These are phyloP conservation scores for Triplophysa siluroides DNA, from an alignment of 2,113 vertebrate genomes.

Conservation along the genomic window DNA sequence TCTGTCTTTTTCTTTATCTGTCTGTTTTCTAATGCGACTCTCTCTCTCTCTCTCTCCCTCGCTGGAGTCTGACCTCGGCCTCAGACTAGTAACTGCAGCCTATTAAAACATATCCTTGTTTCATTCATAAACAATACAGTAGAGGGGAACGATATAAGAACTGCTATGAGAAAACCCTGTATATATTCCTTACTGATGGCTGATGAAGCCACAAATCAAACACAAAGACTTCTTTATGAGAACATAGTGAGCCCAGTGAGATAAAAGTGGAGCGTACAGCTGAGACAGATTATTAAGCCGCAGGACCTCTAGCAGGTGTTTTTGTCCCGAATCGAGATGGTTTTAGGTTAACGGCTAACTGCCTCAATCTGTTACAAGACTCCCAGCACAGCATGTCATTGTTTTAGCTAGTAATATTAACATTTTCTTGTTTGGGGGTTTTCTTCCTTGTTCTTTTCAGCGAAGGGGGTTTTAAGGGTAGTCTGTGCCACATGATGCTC, in stretches of 20 bases:
- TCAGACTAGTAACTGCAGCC: conserved; percentile 47
- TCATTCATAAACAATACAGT: conserved; percentile 52
- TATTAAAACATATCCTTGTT: conserved; percentile 55
- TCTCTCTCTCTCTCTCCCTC: conserved; percentile 6
- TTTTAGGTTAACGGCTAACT: conserved; percentile 29
- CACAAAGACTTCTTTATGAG: conserved; percentile 54
- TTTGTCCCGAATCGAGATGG: conserved; percentile 15
- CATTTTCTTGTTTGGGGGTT: neutral
- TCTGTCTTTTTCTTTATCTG: neutral
- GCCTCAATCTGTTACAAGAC: conserved; percentile 31
- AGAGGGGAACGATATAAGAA: conserved; percentile 31
- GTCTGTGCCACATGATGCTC: neutral
- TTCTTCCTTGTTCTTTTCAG: neutral
- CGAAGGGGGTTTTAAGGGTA: neutral
- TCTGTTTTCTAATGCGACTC: neutral
- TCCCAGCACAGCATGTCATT: conserved; percentile 21
- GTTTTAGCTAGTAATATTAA: conserved; percentile 15
- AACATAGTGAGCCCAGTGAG: conserved; percentile 37
- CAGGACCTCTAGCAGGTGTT: conserved; percentile 58
- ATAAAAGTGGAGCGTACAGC: conserved; percentile 51
- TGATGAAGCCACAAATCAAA: conserved; percentile 23
- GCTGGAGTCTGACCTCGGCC: conserved; percentile 30
- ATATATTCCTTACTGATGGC: neutral
- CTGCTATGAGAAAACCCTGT: conserved; percentile 23
- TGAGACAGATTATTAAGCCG: conserved; percentile 51